Conservation (phyloP, 64 coral and sea anemone genomes). For the Montipora foliosa region DNA sequence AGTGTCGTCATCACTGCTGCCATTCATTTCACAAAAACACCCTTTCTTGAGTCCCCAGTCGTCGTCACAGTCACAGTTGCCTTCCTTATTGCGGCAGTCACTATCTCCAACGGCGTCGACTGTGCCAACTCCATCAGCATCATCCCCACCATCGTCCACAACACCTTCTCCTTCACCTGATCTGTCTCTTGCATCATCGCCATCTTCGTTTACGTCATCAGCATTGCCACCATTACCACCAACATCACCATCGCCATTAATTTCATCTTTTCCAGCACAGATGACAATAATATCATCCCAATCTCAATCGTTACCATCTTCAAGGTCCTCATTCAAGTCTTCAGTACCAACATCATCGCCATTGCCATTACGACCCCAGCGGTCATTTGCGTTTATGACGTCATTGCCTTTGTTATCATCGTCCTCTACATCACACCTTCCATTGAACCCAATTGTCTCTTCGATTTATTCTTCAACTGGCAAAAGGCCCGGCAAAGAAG, state of each 20-base stretch:
- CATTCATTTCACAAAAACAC: too few species aligned
- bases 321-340: not conserved
- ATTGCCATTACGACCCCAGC: not conserved
- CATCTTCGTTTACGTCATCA: not conserved
- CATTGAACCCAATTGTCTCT: not conserved
- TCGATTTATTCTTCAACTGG: not conserved
- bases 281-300: not conserved
- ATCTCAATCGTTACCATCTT: not conserved
- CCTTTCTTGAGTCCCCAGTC: too few species aligned
- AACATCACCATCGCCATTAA: slow-evolving; percentile 1
- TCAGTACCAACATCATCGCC: not conserved
- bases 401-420: not conserved
- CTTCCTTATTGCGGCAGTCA: not conserved
- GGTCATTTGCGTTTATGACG: not conserved
- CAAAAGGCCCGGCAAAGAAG: not conserved
- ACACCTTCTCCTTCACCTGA: not conserved
- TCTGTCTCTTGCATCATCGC: not conserved
- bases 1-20: not conserved
- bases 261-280: not conserved
- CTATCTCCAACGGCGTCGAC: too few species aligned
- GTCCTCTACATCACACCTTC: not conserved
- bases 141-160: not conserved
- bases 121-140: not conserved
- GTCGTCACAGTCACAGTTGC: too few species aligned
- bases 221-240: not conserved